phyloP scores from a whole-genome alignment of 2,888 invertebrate species.

The Protophormia terraenovae region DNA sequence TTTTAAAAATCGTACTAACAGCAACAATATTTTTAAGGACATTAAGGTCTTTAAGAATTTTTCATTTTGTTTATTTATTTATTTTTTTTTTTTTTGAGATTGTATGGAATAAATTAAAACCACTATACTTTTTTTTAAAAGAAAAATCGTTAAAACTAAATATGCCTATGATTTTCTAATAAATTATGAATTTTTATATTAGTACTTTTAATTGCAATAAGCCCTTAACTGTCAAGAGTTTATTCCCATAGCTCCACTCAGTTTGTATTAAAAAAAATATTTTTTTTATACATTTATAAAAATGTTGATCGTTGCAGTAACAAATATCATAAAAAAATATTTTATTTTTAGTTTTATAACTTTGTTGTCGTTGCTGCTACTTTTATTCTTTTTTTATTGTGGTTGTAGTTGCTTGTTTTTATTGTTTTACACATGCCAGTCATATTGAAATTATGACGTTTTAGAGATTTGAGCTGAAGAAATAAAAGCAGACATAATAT shows the following conservation, averaged over 20 bases:
- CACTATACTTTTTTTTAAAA: too few species aligned
- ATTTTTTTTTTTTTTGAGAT: too few species aligned
- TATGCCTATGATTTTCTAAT: too few species aligned
- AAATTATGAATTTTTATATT: too few species aligned
- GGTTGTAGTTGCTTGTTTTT: slow-evolving; percentile 19
- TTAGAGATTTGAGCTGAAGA: background rate
- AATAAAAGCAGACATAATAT: background rate
- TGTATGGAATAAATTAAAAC: too few species aligned
- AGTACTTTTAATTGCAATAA: too few species aligned
- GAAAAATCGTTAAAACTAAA: too few species aligned
- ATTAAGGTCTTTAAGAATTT: background rate
- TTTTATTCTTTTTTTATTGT: slow-evolving; percentile 10
- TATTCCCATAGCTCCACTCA: background rate
- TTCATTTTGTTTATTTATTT: too few species aligned
- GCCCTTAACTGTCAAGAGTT: background rate
- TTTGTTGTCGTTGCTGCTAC: background rate
- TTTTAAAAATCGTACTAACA: background rate
- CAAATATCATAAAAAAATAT: background rate
- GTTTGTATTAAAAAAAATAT: background rate
- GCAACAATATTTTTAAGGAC: background rate
- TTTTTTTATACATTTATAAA: background rate
- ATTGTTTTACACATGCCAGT: slow-evolving; percentile 45
- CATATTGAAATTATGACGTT: slow-evolving; percentile 53
- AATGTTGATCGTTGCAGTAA: slow-evolving; percentile 7
- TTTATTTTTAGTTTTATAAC: background rate